These are phyloP conservation scores for Drepana arcuata DNA, from an alignment of 1,140 invertebrate species.

Conservation along the genomic window DNA sequence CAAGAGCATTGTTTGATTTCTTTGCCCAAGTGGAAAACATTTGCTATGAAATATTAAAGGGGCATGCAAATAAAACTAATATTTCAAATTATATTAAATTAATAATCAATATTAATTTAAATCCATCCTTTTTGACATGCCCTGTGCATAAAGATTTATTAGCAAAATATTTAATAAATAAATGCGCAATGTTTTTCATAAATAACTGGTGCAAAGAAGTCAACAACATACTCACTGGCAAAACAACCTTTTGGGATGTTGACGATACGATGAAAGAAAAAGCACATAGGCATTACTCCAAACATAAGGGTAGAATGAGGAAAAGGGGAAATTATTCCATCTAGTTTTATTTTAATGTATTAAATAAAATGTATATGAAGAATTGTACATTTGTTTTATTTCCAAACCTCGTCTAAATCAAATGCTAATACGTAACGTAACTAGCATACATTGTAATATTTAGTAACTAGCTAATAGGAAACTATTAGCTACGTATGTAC, in stretches of 20 bases:
- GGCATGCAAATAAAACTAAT: slow-evolving; percentile 9
- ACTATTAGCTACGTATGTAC: no score
- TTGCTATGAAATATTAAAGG: slow-evolving; percentile 10
- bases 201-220: slow-evolving; percentile 16
- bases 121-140: slow-evolving; percentile 16
- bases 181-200: slow-evolving; percentile 9
- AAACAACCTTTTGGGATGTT: background rate
- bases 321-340: no score
- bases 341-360: no score
- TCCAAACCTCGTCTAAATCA: no score
- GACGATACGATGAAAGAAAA: no score
- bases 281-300: no score
- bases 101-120: slow-evolving; percentile 6
- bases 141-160: slow-evolving; percentile 13
- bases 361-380: no score
- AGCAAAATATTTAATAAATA: slow-evolving; percentile 12
- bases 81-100: slow-evolving; percentile 8
- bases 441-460: no score
- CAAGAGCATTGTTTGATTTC: slow-evolving; percentile 3
- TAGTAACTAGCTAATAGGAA: no score
- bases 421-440: no score
- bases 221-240: slow-evolving; percentile 13
- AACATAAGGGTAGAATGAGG: no score
- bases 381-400: no score
- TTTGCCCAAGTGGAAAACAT: slow-evolving; percentile 13